Percentiles rank a stretch among this genome's conserved stretches.
Conservation (phyloP, 2,113 vertebrate genomes). For the Aplodontia rufa region DNA sequence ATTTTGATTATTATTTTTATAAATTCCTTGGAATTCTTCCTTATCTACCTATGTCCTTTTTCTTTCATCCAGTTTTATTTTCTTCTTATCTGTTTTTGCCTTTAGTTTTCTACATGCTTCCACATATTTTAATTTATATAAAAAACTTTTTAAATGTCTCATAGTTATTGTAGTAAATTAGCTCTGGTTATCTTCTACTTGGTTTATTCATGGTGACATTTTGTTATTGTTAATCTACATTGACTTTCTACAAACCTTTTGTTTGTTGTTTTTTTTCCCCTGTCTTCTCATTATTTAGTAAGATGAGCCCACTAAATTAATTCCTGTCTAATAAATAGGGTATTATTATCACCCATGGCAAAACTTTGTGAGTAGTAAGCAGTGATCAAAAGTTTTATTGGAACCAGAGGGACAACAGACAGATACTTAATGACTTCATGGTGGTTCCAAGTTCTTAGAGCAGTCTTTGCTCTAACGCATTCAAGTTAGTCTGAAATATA, state of each 20-base stretch:
- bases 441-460: background rate
- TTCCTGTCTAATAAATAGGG: background rate
- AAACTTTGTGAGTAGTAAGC: background rate
- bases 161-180: background rate
- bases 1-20: background rate
- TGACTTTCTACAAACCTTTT: background rate
- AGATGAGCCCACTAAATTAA: background rate
- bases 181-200: background rate
- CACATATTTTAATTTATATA: background rate
- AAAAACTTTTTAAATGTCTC: background rate
- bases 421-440: slow-evolving; percentile 30
- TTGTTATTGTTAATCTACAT: background rate
- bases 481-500: background rate
- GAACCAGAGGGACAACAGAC: background rate
- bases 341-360: background rate
- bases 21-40: background rate
- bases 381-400: background rate
- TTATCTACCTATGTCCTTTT: background rate
- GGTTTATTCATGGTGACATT: background rate
- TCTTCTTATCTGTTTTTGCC: background rate
- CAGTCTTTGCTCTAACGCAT: background rate
- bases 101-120: background rate
- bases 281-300: background rate
- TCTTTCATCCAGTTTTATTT: background rate
- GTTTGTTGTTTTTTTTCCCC: background rate